phyloP scores from a whole-genome alignment of 1,140 invertebrate species.

The Dreissena polymorpha region DNA sequence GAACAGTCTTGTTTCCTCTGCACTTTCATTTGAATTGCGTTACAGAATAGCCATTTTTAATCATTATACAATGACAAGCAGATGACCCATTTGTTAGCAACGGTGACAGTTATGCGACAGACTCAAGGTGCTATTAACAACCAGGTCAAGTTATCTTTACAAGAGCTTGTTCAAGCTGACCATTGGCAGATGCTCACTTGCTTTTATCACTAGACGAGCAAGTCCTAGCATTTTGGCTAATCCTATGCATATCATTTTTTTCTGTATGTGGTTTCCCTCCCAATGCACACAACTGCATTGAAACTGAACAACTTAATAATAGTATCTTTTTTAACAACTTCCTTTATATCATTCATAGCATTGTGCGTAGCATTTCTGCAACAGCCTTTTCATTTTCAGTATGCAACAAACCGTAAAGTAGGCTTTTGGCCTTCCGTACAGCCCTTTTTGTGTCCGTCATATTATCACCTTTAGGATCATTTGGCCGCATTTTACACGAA shows the following conservation, averaged over 20 bases:
- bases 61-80: slow-evolving; percentile 41
- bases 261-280: slow-evolving; percentile 32
- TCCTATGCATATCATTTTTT: slow-evolving; percentile 39
- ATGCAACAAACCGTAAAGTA: slow-evolving; percentile 6
- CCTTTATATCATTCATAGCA: slow-evolving; percentile 31
- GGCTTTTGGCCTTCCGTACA: slow-evolving; percentile 11
- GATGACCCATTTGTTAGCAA: slow-evolving; percentile 26
- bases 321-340: slow-evolving; percentile 15
- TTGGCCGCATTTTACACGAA: slow-evolving; percentile 10
- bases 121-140: slow-evolving; percentile 13
- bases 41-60: slow-evolving; percentile 31
- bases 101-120: slow-evolving; percentile 8
- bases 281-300: slow-evolving; percentile 17
- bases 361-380: slow-evolving; percentile 13
- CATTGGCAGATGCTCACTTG: not conserved
- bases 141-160: slow-evolving; percentile 30
- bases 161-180: not conserved
- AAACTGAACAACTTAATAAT: slow-evolving; percentile 33
- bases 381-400: not conserved
- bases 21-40: slow-evolving; percentile 1
- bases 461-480: not conserved
- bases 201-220: slow-evolving; percentile 25
- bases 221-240: slow-evolving; percentile 30
- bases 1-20: slow-evolving; percentile 28
- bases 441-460: not conserved